Base-by-base conservation (phyloP, 2,797 vertebrate species). In the Acrossocheilus wenchowensis region DNA sequence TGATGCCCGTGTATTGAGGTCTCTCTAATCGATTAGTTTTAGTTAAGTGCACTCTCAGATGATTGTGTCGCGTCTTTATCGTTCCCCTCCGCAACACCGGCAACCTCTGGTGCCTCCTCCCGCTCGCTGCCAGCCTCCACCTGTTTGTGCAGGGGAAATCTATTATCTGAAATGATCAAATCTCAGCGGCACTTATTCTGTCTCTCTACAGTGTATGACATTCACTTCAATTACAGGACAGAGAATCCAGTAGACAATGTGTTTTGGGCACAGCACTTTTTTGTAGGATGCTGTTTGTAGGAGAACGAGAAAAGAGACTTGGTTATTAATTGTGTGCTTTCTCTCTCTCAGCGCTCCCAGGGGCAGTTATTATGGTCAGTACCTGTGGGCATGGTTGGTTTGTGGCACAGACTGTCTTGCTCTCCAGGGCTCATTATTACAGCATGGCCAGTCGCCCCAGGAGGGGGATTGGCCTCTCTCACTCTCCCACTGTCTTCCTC, bases 381-480 rank as follows among this genome's bases (percentile, higher is more conserved):
- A 92, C 92, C 92, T 91, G 90, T 92, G 92, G 91, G 90, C 90
- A 92, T 88, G 86, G 90, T 84, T 85, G 87, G 91, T 90, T 88
- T 87, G 88, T 88, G 89, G 83, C 87, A 89, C 83, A 72, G 69
- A 89, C 88, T 68, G 54, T 87, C 78, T 85, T 83, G 82, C 89
- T 88, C 91, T 91, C 90, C 88, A 89, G 90, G 91, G 90, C 87
- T 87, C 89, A 90, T 91, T 92, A 91, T 92, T 92, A 91, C 89
- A 85, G 84, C 88, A 89, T 85, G 84, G 81, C 87, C 89, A 68
- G 83, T 36, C 43, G 88, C 88, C 88, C 88, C 90, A 83, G 87
- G 89, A 91, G 89, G 80, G 78, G 68, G 43, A 41, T 77, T 87
- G 83, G 88, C 86, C 87, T 83, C 86, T 86, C 60, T 36, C 34